A percentile compares a stretch with the other conserved stretches of the same genome.
phyloP scores from a whole-genome alignment of 2,888 invertebrate genomes.

The Chaetogeoica ovagalla region DNA sequence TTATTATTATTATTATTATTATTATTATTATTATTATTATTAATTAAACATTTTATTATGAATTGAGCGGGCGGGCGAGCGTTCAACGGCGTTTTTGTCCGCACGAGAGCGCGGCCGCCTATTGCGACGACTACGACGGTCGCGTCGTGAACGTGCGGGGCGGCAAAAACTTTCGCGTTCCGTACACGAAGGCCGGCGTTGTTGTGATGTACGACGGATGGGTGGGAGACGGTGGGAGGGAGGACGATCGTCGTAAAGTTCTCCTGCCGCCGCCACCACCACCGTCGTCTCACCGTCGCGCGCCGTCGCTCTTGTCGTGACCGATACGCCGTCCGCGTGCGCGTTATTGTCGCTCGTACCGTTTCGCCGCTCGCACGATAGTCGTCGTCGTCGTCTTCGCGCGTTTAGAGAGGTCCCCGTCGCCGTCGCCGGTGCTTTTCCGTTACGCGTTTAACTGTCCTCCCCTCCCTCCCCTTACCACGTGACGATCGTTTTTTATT shows the following conservation, averaged over 20 bases:
- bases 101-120: slow-evolving; percentile 23
- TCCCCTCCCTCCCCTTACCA: no score
- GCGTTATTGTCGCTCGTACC: slow-evolving; percentile 31
- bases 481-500: no score
- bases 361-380: slow-evolving; percentile 24
- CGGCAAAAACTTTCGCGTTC: slow-evolving; percentile 13
- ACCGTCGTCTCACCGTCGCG: neutral
- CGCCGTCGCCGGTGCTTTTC: neutral
- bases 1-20: no score
- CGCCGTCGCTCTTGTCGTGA: slow-evolving; percentile 29
- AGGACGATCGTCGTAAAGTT: slow-evolving; percentile 48
- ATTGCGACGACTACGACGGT: neutral
- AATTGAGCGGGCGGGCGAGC: neutral
- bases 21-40: no score
- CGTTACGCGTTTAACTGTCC: no score
- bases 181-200: neutral
- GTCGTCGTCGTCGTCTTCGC: slow-evolving; percentile 1
- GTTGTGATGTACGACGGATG: neutral
- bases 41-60: no score
- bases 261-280: slow-evolving; percentile 14
- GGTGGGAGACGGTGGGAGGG: neutral
- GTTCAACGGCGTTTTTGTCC: slow-evolving; percentile 25
- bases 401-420: slow-evolving; percentile 8
- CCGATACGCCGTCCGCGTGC: slow-evolving; percentile 10
- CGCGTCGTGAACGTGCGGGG: neutral